Conservation (phyloP, 2,113 vertebrate species). For the Chlorodrepanis virens region DNA sequence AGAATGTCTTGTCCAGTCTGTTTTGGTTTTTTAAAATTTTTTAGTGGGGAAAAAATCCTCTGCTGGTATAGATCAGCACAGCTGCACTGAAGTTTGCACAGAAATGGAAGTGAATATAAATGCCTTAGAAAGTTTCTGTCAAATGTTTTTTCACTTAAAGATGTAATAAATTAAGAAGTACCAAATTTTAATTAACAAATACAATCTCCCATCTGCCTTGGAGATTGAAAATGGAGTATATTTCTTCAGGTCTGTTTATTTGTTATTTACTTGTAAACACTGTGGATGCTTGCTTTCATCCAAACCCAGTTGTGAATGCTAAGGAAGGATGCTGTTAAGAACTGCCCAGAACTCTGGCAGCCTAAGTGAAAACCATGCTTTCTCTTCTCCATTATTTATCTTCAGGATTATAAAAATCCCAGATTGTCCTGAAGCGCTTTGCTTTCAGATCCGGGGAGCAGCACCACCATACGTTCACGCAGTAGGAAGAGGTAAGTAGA, state of each 20-base stretch:
- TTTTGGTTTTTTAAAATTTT: background rate
- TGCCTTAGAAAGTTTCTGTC: background rate
- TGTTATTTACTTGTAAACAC: background rate
- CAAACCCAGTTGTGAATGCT: background rate
- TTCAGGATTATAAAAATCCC: conserved; percentile 91
- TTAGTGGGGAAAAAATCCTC: background rate
- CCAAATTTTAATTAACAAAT: background rate
- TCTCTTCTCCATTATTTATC: background rate
- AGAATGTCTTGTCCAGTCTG: background rate
- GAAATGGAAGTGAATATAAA: background rate
- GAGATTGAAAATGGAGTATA: background rate
- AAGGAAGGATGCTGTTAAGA: background rate
- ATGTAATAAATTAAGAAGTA: background rate
- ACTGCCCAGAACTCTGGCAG: background rate
- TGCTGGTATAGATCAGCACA: background rate
- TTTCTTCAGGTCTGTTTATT: background rate
- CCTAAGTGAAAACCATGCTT: background rate
- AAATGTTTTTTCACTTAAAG: background rate
- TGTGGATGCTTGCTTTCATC: background rate
- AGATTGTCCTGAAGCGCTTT: conserved; percentile 84
- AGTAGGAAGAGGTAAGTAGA: conserved; percentile 86
- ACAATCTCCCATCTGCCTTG: background rate
- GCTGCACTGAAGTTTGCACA: background rate
- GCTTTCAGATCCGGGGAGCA: conserved; percentile 89
- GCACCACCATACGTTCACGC: conserved; percentile 87